Evolutionary conservation across 1,140 invertebrate genomes (phyloP).

Genomic region (Pararge aegeria): DNA sequence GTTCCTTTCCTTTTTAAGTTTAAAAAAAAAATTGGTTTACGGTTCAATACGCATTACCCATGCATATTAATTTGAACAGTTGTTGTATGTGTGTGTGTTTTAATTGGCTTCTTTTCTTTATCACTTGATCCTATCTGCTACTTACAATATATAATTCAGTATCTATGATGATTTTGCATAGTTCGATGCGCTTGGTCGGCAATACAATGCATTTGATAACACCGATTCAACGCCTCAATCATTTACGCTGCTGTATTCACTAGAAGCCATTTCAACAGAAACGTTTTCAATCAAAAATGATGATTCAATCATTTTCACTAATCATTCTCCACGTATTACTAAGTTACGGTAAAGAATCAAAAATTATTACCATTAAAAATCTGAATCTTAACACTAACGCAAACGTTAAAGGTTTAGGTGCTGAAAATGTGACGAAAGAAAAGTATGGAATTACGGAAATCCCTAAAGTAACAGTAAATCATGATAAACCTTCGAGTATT

Average conservation of each 20-base stretch:
- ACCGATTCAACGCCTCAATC: conserved; percentile 25
- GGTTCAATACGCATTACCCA: too few species aligned
- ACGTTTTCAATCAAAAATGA: conserved; percentile 4
- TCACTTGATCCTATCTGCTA: too few species aligned
- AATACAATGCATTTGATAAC: conserved; percentile 28
- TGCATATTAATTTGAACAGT: too few species aligned
- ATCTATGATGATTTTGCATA: conserved; percentile 16
- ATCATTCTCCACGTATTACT: conserved; percentile 6
- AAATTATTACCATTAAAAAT: conserved; percentile 19
- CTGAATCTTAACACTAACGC: conserved; percentile 28
- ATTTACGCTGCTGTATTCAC: conserved; percentile 12
- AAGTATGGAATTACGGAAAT: background rate
- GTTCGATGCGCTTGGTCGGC: conserved; percentile 9
- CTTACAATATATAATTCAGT: background rate
- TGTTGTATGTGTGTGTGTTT: too few species aligned
- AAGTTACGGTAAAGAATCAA: conserved; percentile 5
- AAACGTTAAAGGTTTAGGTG: conserved; percentile 1
- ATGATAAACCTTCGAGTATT: background rate
- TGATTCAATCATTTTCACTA: background rate
- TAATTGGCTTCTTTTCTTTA: too few species aligned
- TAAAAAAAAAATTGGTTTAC: too few species aligned
- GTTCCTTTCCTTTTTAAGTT: too few species aligned
- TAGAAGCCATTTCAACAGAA: background rate
- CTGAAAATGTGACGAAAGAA: background rate
- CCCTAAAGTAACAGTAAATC: background rate